A percentile compares a stretch with the other conserved stretches of the same genome.
These are phyloP conservation scores for Gryon sp. DNA, from an alignment of 1,140 invertebrate genomes.

Conservation along the genomic window DNA sequence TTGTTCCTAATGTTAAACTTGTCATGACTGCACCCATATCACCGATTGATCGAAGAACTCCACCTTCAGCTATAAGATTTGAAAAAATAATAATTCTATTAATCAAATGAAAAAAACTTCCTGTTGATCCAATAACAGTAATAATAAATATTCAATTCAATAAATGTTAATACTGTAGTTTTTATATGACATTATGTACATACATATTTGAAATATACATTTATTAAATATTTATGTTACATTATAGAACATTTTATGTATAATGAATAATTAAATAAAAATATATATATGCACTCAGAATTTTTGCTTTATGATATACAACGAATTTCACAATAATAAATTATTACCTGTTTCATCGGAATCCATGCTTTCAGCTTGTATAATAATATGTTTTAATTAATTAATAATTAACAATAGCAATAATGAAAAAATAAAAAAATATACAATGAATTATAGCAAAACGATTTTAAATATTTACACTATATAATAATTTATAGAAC, in stretches of 20 bases:
- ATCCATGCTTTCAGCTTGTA: slow-evolving; percentile 76
- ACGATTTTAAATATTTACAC: too few relatives aligned
- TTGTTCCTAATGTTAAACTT: slow-evolving; percentile 89
- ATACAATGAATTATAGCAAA: too few relatives aligned
- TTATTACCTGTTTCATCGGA: slow-evolving; percentile 76
- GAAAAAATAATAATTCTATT: slow-evolving; percentile 40
- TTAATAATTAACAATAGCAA: slow-evolving; percentile 53
- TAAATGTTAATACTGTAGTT: neutral
- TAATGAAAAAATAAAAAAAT: neutral
- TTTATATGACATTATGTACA: too few relatives aligned
- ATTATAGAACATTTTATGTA: too few relatives aligned
- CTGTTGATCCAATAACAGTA: too few relatives aligned
- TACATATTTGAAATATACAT: too few relatives aligned
- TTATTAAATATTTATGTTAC: too few relatives aligned
- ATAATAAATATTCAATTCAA: too few relatives aligned
- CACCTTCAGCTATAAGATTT: slow-evolving; percentile 92
- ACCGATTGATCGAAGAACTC: slow-evolving; percentile 91
- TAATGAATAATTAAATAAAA: slow-evolving; percentile 1
- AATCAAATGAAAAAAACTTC: neutral
- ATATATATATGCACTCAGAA: too few relatives aligned
- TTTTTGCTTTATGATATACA: too few relatives aligned
- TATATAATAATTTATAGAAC: too few relatives aligned
- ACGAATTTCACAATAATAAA: too few relatives aligned
- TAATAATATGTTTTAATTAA: slow-evolving; percentile 33
- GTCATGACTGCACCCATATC: slow-evolving; percentile 95